phyloP scores from a whole-genome alignment of 2,797 vertebrate genomes.

The Anabacerthia variegaticeps region DNA sequence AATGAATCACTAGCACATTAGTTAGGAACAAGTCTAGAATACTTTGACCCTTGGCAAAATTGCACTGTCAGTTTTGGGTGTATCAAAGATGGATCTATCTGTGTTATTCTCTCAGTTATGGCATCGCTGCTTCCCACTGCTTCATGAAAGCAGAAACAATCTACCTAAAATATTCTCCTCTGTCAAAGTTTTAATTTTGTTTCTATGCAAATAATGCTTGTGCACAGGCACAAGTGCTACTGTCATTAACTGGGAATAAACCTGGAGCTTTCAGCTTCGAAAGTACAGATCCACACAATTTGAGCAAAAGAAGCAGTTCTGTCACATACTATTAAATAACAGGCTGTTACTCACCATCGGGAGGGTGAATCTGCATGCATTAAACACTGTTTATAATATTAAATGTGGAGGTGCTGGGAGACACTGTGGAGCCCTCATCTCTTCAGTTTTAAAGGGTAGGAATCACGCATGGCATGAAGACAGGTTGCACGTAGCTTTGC shows the following conservation, averaged over 20 bases:
- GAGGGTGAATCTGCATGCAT: not conserved
- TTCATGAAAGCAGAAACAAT: conserved; percentile 19
- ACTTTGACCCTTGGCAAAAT: conserved; percentile 13
- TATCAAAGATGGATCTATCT: not conserved
- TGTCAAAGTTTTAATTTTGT: conserved; percentile 32
- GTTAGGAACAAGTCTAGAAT: not conserved
- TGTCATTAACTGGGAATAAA: conserved; percentile 16
- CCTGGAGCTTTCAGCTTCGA: not conserved
- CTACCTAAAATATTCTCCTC: not conserved
- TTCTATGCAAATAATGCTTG: conserved; percentile 22
- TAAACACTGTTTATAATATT: not conserved
- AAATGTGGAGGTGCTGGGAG: not conserved
- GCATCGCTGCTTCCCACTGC: not conserved
- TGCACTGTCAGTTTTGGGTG: conserved; percentile 2
- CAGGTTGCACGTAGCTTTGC: not conserved
- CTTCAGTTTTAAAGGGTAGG: not conserved
- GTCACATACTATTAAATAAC: not conserved
- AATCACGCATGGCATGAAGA: not conserved
- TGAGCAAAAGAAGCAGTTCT: not conserved
- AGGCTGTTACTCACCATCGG: not conserved
- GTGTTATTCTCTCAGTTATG: not conserved
- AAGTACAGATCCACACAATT: not conserved
- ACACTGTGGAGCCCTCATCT: not conserved
- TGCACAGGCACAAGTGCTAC: not conserved
- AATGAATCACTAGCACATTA: not conserved